A percentile compares a stretch with the other conserved stretches of the same genome.
Conservation (phyloP, 2,888 invertebrate genomes). For the Pseudococcus jackbeardsleyi region DNA sequence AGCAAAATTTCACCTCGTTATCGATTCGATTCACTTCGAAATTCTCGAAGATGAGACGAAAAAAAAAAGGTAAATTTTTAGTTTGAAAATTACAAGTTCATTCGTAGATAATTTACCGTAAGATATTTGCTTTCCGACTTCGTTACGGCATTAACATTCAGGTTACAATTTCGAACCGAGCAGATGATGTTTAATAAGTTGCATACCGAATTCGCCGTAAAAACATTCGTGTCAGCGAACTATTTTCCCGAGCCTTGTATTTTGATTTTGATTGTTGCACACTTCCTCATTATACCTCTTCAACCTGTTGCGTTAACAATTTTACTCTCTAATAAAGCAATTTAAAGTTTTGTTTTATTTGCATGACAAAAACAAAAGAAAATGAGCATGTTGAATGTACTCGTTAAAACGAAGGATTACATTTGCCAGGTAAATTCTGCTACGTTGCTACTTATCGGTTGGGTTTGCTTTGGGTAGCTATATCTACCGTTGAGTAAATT, state of each 20-base stretch:
- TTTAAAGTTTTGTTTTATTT: conserved; percentile 15
- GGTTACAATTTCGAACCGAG: too few relatives aligned
- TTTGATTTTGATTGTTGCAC: background rate
- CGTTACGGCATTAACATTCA: too few relatives aligned
- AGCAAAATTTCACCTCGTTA: too few relatives aligned
- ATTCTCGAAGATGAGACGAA: too few relatives aligned
- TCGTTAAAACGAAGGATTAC: background rate
- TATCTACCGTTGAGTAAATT: background rate
- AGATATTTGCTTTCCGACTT: too few relatives aligned
- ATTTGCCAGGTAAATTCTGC: background rate
- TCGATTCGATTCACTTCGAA: too few relatives aligned
- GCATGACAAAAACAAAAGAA: conserved; percentile 12
- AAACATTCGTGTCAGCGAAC: background rate
- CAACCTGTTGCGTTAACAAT: conserved; percentile 6
- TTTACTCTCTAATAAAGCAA: background rate
- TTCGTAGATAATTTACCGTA: too few relatives aligned
- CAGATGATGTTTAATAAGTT: background rate
- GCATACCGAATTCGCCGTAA: conserved; percentile 7
- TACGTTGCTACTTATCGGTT: background rate
- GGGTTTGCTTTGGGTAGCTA: background rate
- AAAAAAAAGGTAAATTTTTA: too few relatives aligned
- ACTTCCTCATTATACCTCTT: background rate
- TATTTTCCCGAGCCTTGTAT: background rate
- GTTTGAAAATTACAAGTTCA: too few relatives aligned
- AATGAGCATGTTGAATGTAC: background rate